Base-by-base conservation (phyloP, 1,140 invertebrate genomes). In the Zaprionus davidi region DNA sequence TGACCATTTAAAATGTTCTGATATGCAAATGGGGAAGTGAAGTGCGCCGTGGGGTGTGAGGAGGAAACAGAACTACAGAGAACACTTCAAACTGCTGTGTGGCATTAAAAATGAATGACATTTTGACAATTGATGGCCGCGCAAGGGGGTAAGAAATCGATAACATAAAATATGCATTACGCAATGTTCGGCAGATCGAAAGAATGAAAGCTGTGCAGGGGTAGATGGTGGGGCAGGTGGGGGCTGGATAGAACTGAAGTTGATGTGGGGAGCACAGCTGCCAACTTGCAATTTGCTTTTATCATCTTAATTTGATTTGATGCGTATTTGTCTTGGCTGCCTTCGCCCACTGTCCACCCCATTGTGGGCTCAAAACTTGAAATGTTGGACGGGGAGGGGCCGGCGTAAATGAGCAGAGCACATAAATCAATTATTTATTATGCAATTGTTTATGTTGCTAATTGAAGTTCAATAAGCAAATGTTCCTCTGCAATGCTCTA, bases 291-390 rank as follows among this genome's bases (percentile, higher is more conserved):
- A 88, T 88, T 87, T 88, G 84, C 84, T 90, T 88, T 87, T 88
- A 87, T 87, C 84, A 87, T 78, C 78, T 88, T 87, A 88, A 87
- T 87, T 87, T 84, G 84, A 87, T 87, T 87, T 87, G 85, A 71
- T 60, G 85, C 62, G 56, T 84, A 77, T 81, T 87, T 88, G 81
- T 24, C 51, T 72, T 68, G 41, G 20, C 57, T 66, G 53, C 44
- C 44, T 9, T 7, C 28, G 28, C 28, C 28, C 28, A 31, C 7
- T 31, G 28, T 31, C 28, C 28, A 31, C n/a, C n/a, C n/a, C 44
- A 20, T 6, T 11, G 44, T 20, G 44, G 44, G 17, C 44, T 20
- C 5, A 49, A 49, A 49, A 49, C 44, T 51, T 26, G 13, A 24
- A 38, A 59, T 24, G 36, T 58, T 49, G 17, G 3, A 5, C n/a